Evolutionary conservation across 2,797 vertebrate species (phyloP), one percentile per base, ranked within the genome.

Genomic region (Cygnus olor): DNA sequence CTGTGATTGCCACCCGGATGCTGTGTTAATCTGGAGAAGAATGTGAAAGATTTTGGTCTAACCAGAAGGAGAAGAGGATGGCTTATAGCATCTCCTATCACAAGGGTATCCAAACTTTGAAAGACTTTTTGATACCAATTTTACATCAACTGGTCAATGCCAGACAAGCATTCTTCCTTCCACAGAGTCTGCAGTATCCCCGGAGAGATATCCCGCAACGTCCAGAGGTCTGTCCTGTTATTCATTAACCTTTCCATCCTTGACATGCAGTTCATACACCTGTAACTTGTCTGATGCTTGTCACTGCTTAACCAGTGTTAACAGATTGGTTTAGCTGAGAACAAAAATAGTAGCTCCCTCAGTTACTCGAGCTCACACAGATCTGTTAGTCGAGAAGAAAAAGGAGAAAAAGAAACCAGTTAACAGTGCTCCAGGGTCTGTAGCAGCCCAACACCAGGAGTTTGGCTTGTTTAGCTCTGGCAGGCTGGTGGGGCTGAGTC

Each of bases 161-260:
- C 53, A 82, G 72, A 28, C 9, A 42, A 58, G 36, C 1, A 0
- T 34, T 65, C 68, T 49, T 69, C 63, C 51, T 92, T 86, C n/a
- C 47, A 40, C 73, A 53, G 9, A 54, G 63, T 16, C 54, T 93
- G 38, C 36, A 58, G 14, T 53, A 36, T 51, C 70, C 72, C 32
- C n/a, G 21, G 6, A 18, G 71, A 87, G 74, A n/a, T 36, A 91
- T 20, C 66, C 68, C 49, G 77, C 74, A 64, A 24, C 5, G 61
- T 73, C 80, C 94, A 70, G 83, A 94, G 82, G n/a, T 94, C 85
- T 83, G 65, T 27, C 21, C 42, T 80, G 85, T 95, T 88, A 94
- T 6, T 96, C 80, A 91, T 96, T 96, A 95, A 95, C 89, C 58
- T 80, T 47, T 70, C 70, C 77, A 95, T 84, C 95, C 89, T 93